These are phyloP conservation scores for Empidonax alnorum DNA, from an alignment of 2,113 vertebrate species.

Conservation along the genomic window DNA sequence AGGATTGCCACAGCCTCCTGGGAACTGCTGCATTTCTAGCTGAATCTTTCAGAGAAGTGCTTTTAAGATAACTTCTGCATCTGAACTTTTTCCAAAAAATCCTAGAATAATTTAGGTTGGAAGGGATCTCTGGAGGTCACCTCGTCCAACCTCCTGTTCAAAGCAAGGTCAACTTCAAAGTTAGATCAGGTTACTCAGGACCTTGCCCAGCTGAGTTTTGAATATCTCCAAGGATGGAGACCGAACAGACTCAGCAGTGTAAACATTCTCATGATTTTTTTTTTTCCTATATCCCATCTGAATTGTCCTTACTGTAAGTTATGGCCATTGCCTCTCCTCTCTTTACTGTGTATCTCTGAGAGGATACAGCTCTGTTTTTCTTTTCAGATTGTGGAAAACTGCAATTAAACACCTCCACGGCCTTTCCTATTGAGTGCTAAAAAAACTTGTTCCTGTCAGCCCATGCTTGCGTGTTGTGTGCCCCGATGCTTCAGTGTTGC, in stretches of 20 bases:
- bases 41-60: neutral
- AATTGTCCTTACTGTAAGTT: neutral
- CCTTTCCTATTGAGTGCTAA: neutral
- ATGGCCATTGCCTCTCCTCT: neutral
- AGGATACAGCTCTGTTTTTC: neutral
- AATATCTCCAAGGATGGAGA: neutral
- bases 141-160: neutral
- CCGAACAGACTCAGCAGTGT: neutral
- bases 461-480: neutral
- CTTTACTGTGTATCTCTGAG: neutral
- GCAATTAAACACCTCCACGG: neutral
- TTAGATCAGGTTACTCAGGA: neutral
- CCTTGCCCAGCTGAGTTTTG: neutral
- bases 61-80: neutral
- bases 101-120: neutral
- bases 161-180: conserved; percentile 5
- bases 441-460: neutral
- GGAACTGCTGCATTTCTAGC: neutral
- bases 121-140: neutral
- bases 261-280: neutral
- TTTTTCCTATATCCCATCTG: neutral
- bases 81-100: conserved; percentile 6
- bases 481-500: neutral
- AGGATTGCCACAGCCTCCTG: neutral
- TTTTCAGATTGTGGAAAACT: neutral